These are phyloP conservation scores for Zophobas morio DNA, from an alignment of 1,140 invertebrate genomes.

Conservation along the genomic window DNA sequence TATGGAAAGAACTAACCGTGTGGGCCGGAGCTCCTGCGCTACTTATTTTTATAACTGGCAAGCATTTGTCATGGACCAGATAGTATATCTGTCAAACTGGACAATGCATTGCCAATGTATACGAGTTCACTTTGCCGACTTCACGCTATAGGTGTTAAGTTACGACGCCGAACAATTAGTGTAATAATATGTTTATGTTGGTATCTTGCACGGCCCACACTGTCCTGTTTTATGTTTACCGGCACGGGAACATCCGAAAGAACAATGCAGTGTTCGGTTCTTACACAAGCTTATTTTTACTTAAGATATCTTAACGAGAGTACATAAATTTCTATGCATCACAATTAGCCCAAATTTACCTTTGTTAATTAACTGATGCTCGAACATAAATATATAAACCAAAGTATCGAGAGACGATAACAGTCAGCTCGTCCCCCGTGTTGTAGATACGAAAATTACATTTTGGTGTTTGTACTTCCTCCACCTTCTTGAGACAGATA, in stretches of 20 bases:
- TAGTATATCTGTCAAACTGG: conserved; percentile 62
- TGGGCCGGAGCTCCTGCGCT: conserved; percentile 58
- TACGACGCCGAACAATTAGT: conserved; percentile 63
- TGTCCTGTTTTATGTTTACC: conserved; percentile 51
- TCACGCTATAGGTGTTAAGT: conserved; percentile 63
- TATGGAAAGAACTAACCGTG: conserved; percentile 47
- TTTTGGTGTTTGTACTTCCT: too few species aligned
- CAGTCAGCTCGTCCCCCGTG: too few species aligned
- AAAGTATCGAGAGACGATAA: too few species aligned
- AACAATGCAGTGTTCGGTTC: conserved; percentile 24
- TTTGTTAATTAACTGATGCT: too few species aligned
- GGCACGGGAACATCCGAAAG: conserved; percentile 42
- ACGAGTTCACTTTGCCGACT: conserved; percentile 56
- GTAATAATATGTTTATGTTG: conserved; percentile 63
- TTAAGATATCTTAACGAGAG: too few species aligned
- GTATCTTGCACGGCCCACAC: conserved; percentile 55
- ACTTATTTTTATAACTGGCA: conserved; percentile 54
- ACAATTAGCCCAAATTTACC: too few species aligned
- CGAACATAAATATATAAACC: too few species aligned
- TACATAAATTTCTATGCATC: too few species aligned
- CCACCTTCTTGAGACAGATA: too few species aligned
- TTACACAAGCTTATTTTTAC: too few species aligned
- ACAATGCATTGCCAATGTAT: conserved; percentile 59
- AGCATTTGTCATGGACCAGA: conserved; percentile 59
- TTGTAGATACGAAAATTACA: too few species aligned